Percentiles rank a stretch among this genome's conserved stretches.
Conservation (phyloP, 64 coral and sea anemone species). For the Hydrozoanthus tunicans region DNA sequence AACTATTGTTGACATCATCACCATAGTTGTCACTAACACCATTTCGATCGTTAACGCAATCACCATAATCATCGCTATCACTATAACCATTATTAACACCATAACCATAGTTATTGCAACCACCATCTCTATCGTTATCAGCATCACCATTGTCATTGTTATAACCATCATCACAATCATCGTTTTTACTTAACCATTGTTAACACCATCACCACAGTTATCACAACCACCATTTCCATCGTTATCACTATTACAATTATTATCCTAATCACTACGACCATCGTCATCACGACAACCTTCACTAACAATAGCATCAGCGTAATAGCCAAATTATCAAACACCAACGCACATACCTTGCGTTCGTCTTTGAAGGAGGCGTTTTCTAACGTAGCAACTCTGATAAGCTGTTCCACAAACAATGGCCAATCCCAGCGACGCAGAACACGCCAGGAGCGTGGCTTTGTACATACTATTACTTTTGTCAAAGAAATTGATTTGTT, state of each 20-base stretch:
- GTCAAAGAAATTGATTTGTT: slow-evolving; percentile 46
- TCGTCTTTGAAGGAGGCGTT: neutral
- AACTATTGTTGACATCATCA: too few relatives aligned
- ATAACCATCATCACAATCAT: neutral
- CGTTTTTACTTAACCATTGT: neutral
- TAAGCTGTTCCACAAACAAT: neutral
- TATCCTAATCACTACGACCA: neutral
- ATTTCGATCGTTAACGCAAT: neutral
- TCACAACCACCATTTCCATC: neutral
- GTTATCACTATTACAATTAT: neutral
- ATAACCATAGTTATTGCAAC: neutral
- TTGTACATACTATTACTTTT: slow-evolving; percentile 13
- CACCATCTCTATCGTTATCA: neutral
- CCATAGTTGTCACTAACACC: neutral
- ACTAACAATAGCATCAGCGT: neutral
- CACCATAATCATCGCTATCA: neutral
- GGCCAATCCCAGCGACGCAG: neutral
- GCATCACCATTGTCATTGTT: neutral
- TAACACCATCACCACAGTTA: neutral
- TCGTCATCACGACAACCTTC: neutral
- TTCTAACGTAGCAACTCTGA: neutral
- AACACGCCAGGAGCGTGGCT: neutral
- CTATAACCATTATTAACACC: neutral
- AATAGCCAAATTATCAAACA: neutral
- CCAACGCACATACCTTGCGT: slow-evolving; percentile 1